Conservation (phyloP, 2,888 invertebrate genomes). For the Prosapia bicincta region DNA sequence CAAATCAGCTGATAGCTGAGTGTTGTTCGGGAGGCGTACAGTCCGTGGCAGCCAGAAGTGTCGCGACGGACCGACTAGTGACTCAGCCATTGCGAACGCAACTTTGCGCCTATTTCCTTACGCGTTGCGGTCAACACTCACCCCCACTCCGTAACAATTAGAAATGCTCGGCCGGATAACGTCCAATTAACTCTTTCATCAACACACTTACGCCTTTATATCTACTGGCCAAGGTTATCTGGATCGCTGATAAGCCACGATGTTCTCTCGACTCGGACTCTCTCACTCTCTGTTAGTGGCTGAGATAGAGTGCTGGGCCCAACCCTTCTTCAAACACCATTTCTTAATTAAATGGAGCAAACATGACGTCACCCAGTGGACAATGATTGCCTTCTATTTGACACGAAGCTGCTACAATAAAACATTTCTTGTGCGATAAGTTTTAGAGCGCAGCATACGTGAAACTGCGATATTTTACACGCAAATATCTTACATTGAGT, state of each 20-base stretch:
- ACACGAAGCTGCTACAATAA: not conserved
- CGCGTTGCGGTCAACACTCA: slow-evolving; percentile 5
- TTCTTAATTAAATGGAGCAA: not conserved
- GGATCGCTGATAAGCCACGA: not conserved
- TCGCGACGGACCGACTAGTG: slow-evolving; percentile 4
- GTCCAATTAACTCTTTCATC: not conserved
- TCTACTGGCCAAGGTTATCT: not conserved
- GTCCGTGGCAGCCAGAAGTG: not conserved
- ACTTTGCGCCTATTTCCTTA: not conserved
- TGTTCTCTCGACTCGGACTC: not conserved
- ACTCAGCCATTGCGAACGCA: slow-evolving; percentile 1
- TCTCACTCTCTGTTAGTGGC: not conserved
- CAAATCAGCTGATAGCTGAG: not conserved
- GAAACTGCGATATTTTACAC: too few relatives aligned
- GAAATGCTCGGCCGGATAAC: not conserved
- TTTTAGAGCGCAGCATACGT: too few relatives aligned
- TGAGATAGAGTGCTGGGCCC: not conserved
- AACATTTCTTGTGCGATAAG: not conserved
- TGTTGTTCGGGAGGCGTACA: not conserved
- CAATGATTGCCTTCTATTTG: not conserved
- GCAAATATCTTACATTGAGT: too few relatives aligned
- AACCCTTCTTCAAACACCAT: not conserved
- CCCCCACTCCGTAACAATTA: not conserved
- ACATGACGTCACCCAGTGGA: not conserved
- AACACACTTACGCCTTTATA: not conserved